phyloP scores from a whole-genome alignment of 2,888 invertebrate species.

The Hypercompe scribonia region DNA sequence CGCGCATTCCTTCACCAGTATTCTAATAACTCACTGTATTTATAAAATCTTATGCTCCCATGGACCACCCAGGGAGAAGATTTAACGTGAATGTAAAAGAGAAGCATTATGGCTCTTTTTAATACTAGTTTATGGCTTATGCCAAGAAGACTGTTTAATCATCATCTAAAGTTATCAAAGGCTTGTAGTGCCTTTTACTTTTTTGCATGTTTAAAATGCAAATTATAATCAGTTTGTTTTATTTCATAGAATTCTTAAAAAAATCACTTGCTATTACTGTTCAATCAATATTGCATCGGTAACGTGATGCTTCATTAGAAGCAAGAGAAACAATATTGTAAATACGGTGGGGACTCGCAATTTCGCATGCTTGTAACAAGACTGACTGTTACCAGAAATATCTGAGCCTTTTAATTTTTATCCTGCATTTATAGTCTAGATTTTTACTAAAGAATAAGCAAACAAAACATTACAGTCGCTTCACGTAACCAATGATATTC shows the following conservation, averaged over 20 bases:
- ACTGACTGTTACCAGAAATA: too few relatives aligned
- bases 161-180: neutral
- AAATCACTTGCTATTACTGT: too few relatives aligned
- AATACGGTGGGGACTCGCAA: too few relatives aligned
- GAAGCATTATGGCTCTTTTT: neutral
- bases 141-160: neutral
- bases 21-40: neutral
- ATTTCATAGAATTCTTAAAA: too few relatives aligned
- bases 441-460: neutral
- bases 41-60: neutral
- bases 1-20: neutral
- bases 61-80: neutral
- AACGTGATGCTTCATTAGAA: too few relatives aligned
- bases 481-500: slow-evolving; percentile 7
- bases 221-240: too few relatives aligned
- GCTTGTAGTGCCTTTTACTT: neutral
- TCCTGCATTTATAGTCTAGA: neutral
- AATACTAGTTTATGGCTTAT: neutral
- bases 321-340: too few relatives aligned
- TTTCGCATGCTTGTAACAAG: too few relatives aligned
- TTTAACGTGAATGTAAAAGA: neutral
- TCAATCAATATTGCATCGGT: too few relatives aligned
- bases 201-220: neutral
- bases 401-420: too few relatives aligned
- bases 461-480: neutral